phyloP scores from a whole-genome alignment of 2,797 vertebrate species.

The Lerista edwardsae region DNA sequence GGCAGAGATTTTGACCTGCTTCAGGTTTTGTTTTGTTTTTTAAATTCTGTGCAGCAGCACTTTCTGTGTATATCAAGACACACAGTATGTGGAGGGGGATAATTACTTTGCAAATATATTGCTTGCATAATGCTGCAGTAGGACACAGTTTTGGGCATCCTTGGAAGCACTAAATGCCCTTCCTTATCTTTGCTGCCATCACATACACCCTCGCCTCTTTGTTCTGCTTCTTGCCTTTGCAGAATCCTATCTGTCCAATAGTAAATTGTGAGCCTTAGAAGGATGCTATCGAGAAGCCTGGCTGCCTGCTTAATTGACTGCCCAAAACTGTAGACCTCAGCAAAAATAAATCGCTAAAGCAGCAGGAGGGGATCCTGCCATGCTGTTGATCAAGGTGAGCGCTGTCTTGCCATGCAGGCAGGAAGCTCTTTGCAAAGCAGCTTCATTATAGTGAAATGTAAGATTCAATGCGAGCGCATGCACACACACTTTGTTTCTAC shows the following conservation, averaged over 20 bases:
- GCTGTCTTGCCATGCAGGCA: accelerated
- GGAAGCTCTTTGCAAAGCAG: neutral
- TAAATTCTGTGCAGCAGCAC: neutral
- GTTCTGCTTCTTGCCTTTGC: neutral
- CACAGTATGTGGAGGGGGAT: neutral
- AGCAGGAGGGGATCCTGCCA: neutral
- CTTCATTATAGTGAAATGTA: accelerated
- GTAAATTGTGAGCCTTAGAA: neutral
- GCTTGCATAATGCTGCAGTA: neutral
- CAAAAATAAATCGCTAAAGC: slow-evolving; percentile 23
- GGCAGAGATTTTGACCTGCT: neutral
- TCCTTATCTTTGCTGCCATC: neutral
- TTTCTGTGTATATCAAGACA: slow-evolving; percentile 15
- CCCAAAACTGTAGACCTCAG: slow-evolving; percentile 31
- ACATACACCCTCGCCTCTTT: neutral
- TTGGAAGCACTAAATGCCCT: neutral
- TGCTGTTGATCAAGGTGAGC: slow-evolving; percentile 21
- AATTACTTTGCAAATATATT: slow-evolving; percentile 14
- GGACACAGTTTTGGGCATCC: neutral
- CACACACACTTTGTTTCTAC: neutral
- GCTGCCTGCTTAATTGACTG: slow-evolving; percentile 9
- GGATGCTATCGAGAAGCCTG: slow-evolving; percentile 5
- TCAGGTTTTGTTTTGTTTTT: neutral
- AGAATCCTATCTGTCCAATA: slow-evolving; percentile 8
- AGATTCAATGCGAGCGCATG: neutral